Conservation (phyloP, 2,888 invertebrate species). For the Thecocarcelia acutangulata region DNA sequence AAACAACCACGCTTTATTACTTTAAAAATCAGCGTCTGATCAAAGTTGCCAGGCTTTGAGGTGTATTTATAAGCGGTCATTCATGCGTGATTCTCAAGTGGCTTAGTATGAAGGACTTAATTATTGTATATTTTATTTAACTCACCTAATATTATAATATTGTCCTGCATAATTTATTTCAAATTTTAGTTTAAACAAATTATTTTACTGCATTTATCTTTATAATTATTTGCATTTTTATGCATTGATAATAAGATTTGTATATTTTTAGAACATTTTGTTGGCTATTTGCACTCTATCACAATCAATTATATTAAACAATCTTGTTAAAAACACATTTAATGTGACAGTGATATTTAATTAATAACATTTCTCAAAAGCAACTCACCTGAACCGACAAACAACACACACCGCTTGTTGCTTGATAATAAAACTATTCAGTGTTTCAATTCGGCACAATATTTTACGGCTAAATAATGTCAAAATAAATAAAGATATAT, state of each 20-base stretch:
- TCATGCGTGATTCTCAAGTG: too few relatives aligned
- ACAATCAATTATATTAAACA: slow-evolving; percentile 49
- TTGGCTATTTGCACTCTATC: slow-evolving; percentile 41
- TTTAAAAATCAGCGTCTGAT: too few relatives aligned
- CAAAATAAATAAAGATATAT: too few relatives aligned
- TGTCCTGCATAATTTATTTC: not conserved
- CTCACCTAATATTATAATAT: not conserved
- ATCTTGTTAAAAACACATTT: slow-evolving; percentile 54
- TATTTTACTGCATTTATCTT: not conserved
- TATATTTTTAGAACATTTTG: slow-evolving; percentile 24
- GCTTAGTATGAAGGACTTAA: too few relatives aligned
- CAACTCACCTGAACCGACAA: slow-evolving; percentile 34
- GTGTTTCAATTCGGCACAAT: not conserved
- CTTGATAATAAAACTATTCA: slow-evolving; percentile 15
- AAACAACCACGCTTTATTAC: too few relatives aligned
- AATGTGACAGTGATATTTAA: slow-evolving; percentile 44
- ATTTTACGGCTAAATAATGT: too few relatives aligned
- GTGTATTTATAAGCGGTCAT: too few relatives aligned
- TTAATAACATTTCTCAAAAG: slow-evolving; percentile 37
- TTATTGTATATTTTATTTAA: too few relatives aligned
- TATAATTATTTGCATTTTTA: not conserved
- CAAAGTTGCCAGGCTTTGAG: too few relatives aligned
- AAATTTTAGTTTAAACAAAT: not conserved
- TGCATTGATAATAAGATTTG: not conserved
- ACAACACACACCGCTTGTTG: slow-evolving; percentile 9